Percentiles rank a stretch among this genome's conserved stretches.
These are phyloP conservation scores for Selene dorsalis DNA, from an alignment of 2,797 vertebrate genomes.

Conservation along the genomic window DNA sequence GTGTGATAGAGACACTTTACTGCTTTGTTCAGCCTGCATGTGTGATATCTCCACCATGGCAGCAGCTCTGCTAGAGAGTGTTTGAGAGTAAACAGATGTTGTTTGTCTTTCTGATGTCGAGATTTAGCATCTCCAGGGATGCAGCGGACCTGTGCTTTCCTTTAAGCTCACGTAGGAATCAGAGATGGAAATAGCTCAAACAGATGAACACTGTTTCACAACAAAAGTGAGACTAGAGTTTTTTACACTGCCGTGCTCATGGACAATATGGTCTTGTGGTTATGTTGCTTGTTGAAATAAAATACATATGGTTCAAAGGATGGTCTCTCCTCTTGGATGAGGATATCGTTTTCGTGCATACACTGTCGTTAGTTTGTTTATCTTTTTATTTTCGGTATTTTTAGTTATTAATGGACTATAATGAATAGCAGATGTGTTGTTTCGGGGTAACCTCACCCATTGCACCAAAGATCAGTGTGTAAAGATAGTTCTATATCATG, in stretches of 20 bases:
- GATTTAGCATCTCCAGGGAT: constrained; percentile 83
- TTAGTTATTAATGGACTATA: constrained; percentile 20
- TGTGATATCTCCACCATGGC: constrained; percentile 66
- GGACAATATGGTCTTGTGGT: constrained; percentile 56
- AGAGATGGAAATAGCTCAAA: constrained; percentile 73
- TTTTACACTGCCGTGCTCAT: constrained; percentile 32
- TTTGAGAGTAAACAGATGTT: constrained; percentile 86
- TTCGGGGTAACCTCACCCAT: constrained; percentile 22
- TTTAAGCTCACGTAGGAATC: constrained; percentile 76
- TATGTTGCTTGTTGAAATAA: constrained; percentile 33
- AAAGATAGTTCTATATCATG: constrained; percentile 20
- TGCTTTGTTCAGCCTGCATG: constrained; percentile 66
- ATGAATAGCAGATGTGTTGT: constrained; percentile 25
- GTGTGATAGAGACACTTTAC: constrained; percentile 62
- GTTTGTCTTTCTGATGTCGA: constrained; percentile 85
- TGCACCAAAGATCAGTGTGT: constrained; percentile 5
- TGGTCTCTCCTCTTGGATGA: constrained; percentile 20
- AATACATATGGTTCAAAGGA: constrained; percentile 39
- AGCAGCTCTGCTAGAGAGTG: constrained; percentile 70
- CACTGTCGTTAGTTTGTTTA: constrained; percentile 2
- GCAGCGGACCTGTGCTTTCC: constrained; percentile 76
- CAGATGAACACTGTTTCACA: constrained; percentile 70
- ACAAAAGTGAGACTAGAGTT: constrained; percentile 50
- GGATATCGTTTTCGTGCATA: constrained; percentile 21
- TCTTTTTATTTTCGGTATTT: neutral